phyloP scores from a whole-genome alignment of 2,888 invertebrate species.

The Torymus aiolomorphi region DNA sequence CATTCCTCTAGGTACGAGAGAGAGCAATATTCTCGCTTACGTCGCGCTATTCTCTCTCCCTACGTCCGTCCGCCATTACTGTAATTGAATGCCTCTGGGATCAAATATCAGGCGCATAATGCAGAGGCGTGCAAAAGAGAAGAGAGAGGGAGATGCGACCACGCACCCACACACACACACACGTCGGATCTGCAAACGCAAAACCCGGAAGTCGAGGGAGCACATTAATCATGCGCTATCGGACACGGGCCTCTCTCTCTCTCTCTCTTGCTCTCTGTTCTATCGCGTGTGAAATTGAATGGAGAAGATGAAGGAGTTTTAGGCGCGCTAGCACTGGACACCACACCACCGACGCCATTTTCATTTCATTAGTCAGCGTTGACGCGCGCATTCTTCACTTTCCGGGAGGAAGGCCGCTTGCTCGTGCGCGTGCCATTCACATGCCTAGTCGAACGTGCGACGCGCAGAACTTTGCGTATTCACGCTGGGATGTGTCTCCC shows the following conservation, averaged over 20 bases:
- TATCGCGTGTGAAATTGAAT: conserved; percentile 66
- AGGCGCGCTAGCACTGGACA: no score
- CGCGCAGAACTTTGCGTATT: no score
- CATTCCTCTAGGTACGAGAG: neutral
- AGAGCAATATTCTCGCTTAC: conserved; percentile 43
- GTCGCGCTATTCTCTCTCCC: conserved; percentile 30
- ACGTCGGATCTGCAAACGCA: neutral
- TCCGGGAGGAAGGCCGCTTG: no score
- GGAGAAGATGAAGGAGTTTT: conserved; percentile 62
- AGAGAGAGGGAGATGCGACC: conserved; percentile 9
- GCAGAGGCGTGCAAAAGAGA: conserved; percentile 47
- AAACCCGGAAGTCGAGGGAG: conserved; percentile 47
- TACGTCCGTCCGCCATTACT: conserved; percentile 62
- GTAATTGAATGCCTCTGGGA: conserved; percentile 69
- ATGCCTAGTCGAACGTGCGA: no score
- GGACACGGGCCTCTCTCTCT: conserved; percentile 57
- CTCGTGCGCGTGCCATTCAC: no score
- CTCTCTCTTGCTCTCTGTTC: conserved; percentile 33
- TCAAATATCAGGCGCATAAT: conserved; percentile 68
- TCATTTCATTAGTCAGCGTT: conserved; percentile 64
- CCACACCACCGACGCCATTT: conserved; percentile 58
- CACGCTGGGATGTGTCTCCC: neutral
- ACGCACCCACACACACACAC: no score
- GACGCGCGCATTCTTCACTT: neutral
- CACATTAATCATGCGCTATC: conserved; percentile 71